These are phyloP conservation scores for Gambusia holbrooki DNA, from an alignment of 2,113 vertebrate species.

Conservation along the genomic window DNA sequence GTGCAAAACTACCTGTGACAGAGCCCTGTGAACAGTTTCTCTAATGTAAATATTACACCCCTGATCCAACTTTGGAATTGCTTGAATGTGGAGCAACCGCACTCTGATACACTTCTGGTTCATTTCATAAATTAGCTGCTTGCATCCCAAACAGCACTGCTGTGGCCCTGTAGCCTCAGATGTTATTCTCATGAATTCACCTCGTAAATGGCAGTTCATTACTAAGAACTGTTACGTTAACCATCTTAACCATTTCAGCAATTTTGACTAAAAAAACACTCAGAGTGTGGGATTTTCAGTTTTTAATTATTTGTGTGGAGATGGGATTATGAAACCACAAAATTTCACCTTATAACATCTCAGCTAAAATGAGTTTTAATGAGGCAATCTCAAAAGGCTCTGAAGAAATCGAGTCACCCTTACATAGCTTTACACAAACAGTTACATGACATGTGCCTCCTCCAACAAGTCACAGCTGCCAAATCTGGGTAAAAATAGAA, in stretches of 20 bases:
- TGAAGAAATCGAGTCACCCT: too few species aligned
- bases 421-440: too few species aligned
- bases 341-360: constrained; percentile 13
- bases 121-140: too few species aligned
- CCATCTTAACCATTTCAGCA: too few species aligned
- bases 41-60: constrained; percentile 21
- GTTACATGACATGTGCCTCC: too few species aligned
- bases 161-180: too few species aligned
- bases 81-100: constrained; percentile 1
- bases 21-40: constrained; percentile 5
- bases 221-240: too few species aligned
- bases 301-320: constrained; percentile 8
- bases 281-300: not conserved
- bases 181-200: too few species aligned
- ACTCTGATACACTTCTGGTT: constrained; percentile 9
- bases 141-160: too few species aligned
- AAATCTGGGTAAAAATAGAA: too few species aligned
- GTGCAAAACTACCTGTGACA: constrained; percentile 39
- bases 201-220: too few species aligned
- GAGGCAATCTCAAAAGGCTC: not conserved
- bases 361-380: not conserved
- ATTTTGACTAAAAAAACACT: not conserved
- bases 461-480: too few species aligned
- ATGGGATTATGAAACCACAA: constrained; percentile 16
- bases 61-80: constrained; percentile 26